Base-by-base conservation (phyloP, 2,888 invertebrate genomes). In the Athalia circularis region DNA sequence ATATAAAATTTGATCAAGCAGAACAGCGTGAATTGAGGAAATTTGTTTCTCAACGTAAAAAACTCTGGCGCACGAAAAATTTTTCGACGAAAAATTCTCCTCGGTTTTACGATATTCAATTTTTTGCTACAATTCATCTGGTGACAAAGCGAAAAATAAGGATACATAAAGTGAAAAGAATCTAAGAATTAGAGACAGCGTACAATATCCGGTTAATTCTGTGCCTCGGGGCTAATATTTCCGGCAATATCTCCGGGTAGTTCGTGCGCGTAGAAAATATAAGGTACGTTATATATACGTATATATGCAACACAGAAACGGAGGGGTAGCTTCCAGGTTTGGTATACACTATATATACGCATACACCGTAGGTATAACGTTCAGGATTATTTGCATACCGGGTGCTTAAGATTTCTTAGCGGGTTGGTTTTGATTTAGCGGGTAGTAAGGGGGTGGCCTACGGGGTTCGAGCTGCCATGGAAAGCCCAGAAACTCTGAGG, bases 351-450 rank as follows among this genome's bases (percentile, higher is more conserved):
- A n/a, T n/a, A 54, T 54, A 9, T 52, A 9, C 54, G 54, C 7
- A 5, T 54, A 11, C 54, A 9, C 13, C 13, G n/a, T 3, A n/a
- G n/a, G 3, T 4, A 7, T 13, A n/a, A 61, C 45, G 67, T 48
- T 57, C 45, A 67, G 67, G 67, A 81, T 82, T 84, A 87, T 86
- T 86, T 87, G 89, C 87, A 87, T 88, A 86, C 85, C 84, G 83
- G 86, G 82, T 83, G 83, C 84, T 83, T 81, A 80, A 84, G 84
- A 87, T 86, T 87, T 87, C 86, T 87, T 86, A 85, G 84, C 83
- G 79, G 81, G 84, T 83, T 82, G 84, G 84, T 89, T 89, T 89
- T 89, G 89, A 89, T 89, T 88, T 88, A 89, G 84, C 84, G 48
- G 11, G 62, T 11, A 15, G 62, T 13, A n/a, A 5, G 8, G 68